These are phyloP conservation scores for Patella pellucida DNA, from an alignment of 2,888 invertebrate species.

Conservation along the genomic window DNA sequence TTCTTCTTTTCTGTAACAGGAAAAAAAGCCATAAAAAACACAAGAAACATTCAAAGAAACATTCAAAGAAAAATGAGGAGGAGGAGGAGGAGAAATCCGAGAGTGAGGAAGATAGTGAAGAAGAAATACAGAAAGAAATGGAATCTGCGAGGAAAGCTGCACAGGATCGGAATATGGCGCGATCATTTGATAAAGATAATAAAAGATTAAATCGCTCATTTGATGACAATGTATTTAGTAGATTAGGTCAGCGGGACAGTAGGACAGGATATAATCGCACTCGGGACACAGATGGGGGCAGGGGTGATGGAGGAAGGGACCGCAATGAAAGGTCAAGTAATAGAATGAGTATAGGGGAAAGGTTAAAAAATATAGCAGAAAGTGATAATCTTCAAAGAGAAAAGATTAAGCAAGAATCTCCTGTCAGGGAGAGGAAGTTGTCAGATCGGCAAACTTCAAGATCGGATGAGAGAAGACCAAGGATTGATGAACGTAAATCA, in stretches of 20 bases:
- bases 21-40: conserved; percentile 14
- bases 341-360: neutral
- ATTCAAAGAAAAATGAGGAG: conserved; percentile 15
- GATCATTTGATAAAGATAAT: conserved; percentile 17
- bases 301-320: conserved; percentile 20
- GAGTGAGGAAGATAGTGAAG: neutral
- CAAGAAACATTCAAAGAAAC: conserved; percentile 11
- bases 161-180: neutral
- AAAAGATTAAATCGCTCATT: neutral
- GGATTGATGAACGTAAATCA: conserved; percentile 10
- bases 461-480: neutral
- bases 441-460: conserved; percentile 14
- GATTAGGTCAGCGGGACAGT: neutral
- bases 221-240: neutral
- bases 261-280: conserved; percentile 2
- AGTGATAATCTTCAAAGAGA: conserved; percentile 12
- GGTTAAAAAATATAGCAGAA: conserved; percentile 1
- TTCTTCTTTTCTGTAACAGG: neutral
- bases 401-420: conserved; percentile 9
- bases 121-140: conserved; percentile 14
- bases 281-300: conserved; percentile 15
- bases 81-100: conserved; percentile 14
- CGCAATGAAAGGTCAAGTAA: neutral
- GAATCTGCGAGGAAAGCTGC: conserved; percentile 18
- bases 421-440: neutral